Percentiles rank a stretch among this genome's conserved stretches.
Evolutionary conservation across 1,140 invertebrate genomes (phyloP).

Genomic region (Drosophila gunungcola): DNA sequence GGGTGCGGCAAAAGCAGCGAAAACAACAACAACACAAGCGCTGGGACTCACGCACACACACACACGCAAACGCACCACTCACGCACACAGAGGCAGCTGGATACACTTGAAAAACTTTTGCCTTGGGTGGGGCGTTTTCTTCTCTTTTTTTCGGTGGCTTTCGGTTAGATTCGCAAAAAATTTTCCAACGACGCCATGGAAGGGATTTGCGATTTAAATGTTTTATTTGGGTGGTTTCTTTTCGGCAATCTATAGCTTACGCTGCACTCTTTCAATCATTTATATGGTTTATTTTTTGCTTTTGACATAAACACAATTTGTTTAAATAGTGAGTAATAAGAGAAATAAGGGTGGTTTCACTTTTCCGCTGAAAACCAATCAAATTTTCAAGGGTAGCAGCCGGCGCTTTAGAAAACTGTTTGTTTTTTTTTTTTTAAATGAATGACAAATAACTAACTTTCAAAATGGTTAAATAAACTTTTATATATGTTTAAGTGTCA

Average conservation of each 20-base stretch:
- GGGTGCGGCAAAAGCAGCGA: conserved; percentile 66
- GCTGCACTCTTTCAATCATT: not conserved
- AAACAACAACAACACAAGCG: conserved; percentile 21
- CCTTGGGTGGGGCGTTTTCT: conserved; percentile 71
- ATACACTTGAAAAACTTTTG: conserved; percentile 76
- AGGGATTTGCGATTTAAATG: conserved; percentile 29
- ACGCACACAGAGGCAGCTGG: conserved; percentile 33
- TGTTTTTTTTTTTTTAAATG: not conserved
- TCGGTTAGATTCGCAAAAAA: conserved; percentile 47
- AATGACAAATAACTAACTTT: not conserved
- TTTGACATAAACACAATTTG: conserved; percentile 9
- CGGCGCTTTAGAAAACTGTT: conserved; percentile 42
- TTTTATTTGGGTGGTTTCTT: conserved; percentile 16
- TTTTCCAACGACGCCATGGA: conserved; percentile 42
- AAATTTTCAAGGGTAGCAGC: conserved; percentile 54
- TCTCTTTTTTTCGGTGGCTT: conserved; percentile 30
- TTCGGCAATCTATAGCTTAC: not conserved
- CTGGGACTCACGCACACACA: conserved; percentile 7
- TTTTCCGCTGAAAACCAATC: conserved; percentile 47
- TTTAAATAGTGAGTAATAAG: conserved; percentile 11
- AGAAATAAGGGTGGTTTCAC: conserved; percentile 51
- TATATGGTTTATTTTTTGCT: not conserved
- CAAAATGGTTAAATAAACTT: not conserved
- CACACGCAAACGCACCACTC: conserved; percentile 19
- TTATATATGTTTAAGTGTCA: not conserved